Percentiles rank a stretch among this genome's conserved stretches.
Evolutionary conservation across 2,797 vertebrate species (phyloP).

Genomic region (Pteropus rufus): DNA sequence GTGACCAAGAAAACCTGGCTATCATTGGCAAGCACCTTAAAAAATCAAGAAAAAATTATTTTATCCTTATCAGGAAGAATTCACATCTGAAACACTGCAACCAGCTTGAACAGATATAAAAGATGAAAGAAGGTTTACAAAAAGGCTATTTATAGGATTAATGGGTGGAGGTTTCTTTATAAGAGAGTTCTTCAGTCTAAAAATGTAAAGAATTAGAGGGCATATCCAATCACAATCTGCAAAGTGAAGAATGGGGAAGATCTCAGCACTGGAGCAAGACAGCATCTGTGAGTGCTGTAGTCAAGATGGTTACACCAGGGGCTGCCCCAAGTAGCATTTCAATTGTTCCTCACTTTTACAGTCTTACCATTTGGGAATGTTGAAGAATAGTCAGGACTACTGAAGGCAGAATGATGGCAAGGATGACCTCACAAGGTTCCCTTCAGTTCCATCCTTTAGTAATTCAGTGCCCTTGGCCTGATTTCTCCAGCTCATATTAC

Average conservation of each 20-base stretch:
- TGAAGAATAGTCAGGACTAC: background rate
- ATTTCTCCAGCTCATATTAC: slow-evolving; percentile 35
- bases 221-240: background rate
- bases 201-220: slow-evolving; percentile 4
- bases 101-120: slow-evolving; percentile 2
- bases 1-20: background rate
- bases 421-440: slow-evolving; percentile 23
- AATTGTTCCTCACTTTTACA: background rate
- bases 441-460: slow-evolving; percentile 30
- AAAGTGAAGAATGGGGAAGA: background rate
- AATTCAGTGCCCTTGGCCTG: slow-evolving; percentile 40
- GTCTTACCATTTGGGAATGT: background rate
- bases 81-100: background rate
- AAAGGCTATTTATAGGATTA: background rate
- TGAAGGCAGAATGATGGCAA: background rate
- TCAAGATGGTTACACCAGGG: background rate
- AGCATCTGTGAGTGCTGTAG: background rate
- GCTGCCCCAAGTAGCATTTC: background rate
- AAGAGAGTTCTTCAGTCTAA: background rate
- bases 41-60: background rate
- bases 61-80: background rate
- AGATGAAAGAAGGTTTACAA: background rate
- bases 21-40: background rate
- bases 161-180: background rate
- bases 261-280: background rate